phyloP scores from a whole-genome alignment of 2,888 invertebrate species.

The Drosophila antonietae region DNA sequence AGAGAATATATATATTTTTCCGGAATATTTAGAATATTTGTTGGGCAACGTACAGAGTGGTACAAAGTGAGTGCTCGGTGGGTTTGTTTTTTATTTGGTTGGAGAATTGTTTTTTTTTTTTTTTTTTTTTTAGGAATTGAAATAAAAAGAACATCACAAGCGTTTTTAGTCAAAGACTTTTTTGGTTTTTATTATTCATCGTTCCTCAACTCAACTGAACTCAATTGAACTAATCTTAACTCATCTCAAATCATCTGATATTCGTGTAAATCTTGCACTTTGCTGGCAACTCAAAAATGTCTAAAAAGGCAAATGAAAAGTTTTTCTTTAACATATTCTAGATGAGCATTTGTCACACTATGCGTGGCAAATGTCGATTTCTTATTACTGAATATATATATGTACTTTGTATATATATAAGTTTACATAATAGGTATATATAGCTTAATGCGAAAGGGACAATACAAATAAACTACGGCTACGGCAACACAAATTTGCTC shows the following conservation, averaged over 20 bases:
- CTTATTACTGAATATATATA: not conserved
- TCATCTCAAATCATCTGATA: conserved; percentile 24
- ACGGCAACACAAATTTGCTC: conserved; percentile 57
- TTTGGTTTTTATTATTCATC: conserved; percentile 72
- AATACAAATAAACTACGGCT: conserved; percentile 43
- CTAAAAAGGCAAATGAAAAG: conserved; percentile 40
- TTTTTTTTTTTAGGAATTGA: conserved; percentile 38
- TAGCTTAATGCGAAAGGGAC: conserved; percentile 51
- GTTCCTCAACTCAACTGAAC: conserved; percentile 63
- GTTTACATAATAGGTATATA: conserved; percentile 44
- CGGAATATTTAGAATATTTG: conserved; percentile 32
- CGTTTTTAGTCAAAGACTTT: conserved; percentile 85
- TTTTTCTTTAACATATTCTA: conserved; percentile 48
- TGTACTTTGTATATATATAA: conserved; percentile 28
- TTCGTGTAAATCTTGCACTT: conserved; percentile 18
- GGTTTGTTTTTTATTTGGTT: conserved; percentile 54
- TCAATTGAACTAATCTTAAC: conserved; percentile 41
- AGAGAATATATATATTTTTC: conserved; percentile 12
- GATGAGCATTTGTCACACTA: conserved; percentile 23
- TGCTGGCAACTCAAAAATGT: conserved; percentile 49
- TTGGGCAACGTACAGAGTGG: conserved; percentile 65
- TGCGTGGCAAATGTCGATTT: not conserved
- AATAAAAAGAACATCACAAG: conserved; percentile 83
- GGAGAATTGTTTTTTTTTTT: conserved; percentile 42
- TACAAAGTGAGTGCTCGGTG: conserved; percentile 63